Conservation (phyloP, 2,113 vertebrate species). For the Craseonycteris thonglongyai region DNA sequence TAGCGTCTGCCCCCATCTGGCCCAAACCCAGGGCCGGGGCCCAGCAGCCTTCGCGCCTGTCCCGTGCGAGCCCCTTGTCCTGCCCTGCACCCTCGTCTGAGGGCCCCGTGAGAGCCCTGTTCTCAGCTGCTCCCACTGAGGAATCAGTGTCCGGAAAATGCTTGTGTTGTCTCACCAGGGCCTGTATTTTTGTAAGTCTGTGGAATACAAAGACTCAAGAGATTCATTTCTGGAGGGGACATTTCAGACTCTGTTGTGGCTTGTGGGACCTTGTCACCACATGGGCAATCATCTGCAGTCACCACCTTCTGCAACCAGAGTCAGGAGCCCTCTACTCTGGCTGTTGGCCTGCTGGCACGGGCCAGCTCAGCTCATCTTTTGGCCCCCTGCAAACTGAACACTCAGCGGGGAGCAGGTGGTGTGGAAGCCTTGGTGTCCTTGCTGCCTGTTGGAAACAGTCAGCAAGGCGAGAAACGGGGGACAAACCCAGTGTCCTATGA, state of each 20-base stretch:
- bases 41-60: background rate
- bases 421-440: background rate
- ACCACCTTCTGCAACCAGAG: background rate
- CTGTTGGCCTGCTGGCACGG: background rate
- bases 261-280: background rate
- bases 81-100: background rate
- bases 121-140: background rate
- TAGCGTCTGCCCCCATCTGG: background rate
- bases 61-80: fast-evolving
- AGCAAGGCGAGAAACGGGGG: background rate
- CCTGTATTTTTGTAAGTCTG: background rate
- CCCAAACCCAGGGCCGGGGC: background rate
- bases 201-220: background rate
- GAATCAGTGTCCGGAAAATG: background rate
- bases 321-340: background rate
- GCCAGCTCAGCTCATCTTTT: background rate
- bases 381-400: background rate
- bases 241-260: background rate
- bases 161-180: background rate
- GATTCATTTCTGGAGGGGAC: background rate
- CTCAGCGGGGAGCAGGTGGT: background rate
- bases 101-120: fast-evolving
- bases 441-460: background rate
- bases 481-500: background rate
- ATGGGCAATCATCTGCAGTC: background rate